These are phyloP conservation scores for Mixornis gularis DNA, from an alignment of 2,113 vertebrate genomes.

Conservation along the genomic window DNA sequence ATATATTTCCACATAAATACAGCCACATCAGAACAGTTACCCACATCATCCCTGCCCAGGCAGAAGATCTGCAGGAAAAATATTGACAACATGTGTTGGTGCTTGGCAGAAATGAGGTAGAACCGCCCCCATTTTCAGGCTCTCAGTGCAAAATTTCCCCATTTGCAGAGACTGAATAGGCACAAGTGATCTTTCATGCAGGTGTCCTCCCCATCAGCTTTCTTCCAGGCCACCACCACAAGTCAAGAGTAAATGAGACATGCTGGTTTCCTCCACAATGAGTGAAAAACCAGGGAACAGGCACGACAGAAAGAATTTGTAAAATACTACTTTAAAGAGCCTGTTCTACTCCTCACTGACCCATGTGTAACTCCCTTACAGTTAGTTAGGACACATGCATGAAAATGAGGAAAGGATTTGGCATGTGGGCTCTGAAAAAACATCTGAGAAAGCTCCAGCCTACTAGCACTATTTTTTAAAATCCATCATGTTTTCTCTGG, in stretches of 20 bases:
- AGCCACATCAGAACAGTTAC: background rate
- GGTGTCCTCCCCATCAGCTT: background rate
- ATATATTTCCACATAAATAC: background rate
- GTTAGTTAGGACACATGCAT: background rate
- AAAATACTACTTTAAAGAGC: background rate
- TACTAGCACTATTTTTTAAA: background rate
- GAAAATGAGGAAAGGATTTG: slow-evolving; percentile 22
- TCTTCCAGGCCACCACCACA: background rate
- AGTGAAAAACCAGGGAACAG: background rate
- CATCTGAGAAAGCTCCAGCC: slow-evolving; percentile 11
- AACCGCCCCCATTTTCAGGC: background rate
- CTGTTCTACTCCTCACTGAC: background rate
- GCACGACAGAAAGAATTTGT: background rate
- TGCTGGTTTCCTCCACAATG: background rate
- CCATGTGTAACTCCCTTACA: background rate
- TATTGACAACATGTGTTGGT: background rate
- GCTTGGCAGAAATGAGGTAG: background rate
- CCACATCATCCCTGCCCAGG: background rate
- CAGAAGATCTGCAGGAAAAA: background rate
- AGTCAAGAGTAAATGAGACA: background rate
- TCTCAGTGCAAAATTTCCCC: background rate
- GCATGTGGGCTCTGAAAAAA: slow-evolving; percentile 20
- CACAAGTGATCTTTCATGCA: background rate
- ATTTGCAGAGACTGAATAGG: background rate
- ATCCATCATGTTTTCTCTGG: background rate